These are phyloP conservation scores for Cantharis nigra DNA, from an alignment of 2,888 invertebrate species.

Conservation along the genomic window DNA sequence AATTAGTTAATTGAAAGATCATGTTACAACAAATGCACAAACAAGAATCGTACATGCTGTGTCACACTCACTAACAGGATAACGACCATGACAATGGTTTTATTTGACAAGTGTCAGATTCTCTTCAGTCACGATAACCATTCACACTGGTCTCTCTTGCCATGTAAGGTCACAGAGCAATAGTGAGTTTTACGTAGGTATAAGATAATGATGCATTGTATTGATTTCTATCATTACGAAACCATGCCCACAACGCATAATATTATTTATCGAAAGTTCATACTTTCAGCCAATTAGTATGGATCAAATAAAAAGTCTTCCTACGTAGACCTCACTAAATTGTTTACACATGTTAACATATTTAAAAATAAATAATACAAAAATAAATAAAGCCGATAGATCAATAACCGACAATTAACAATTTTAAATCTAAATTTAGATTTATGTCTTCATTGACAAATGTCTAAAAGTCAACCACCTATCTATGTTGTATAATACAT, in stretches of 20 bases:
- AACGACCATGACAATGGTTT: conserved; percentile 38
- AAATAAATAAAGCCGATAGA: not conserved
- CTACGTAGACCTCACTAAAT: not conserved
- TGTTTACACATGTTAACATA: not conserved
- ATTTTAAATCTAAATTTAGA: not conserved
- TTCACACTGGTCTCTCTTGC: conserved; percentile 16
- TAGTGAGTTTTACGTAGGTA: conserved; percentile 1
- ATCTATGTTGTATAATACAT: not conserved
- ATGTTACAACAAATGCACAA: conserved; percentile 14
- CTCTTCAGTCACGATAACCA: conserved; percentile 40
- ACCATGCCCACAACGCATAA: not conserved
- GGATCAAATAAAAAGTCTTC: not conserved
- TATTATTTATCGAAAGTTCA: not conserved
- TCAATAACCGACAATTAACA: conserved; percentile 1
- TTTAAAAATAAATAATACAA: not conserved
- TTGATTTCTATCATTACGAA: not conserved
- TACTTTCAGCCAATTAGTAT: not conserved
- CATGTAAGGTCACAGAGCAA: conserved; percentile 2
- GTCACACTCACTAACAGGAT: conserved; percentile 24
- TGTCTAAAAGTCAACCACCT: not conserved
- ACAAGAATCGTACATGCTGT: conserved; percentile 21
- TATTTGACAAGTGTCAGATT: conserved; percentile 44
- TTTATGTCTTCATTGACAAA: conserved; percentile 1
- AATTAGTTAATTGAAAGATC: conserved; percentile 30
- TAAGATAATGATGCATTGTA: conserved; percentile 3